A percentile compares a stretch with the other conserved stretches of the same genome.
These are phyloP conservation scores for Acyrthosiphon pisum DNA, from an alignment of 1,140 invertebrate species.

Conservation along the genomic window DNA sequence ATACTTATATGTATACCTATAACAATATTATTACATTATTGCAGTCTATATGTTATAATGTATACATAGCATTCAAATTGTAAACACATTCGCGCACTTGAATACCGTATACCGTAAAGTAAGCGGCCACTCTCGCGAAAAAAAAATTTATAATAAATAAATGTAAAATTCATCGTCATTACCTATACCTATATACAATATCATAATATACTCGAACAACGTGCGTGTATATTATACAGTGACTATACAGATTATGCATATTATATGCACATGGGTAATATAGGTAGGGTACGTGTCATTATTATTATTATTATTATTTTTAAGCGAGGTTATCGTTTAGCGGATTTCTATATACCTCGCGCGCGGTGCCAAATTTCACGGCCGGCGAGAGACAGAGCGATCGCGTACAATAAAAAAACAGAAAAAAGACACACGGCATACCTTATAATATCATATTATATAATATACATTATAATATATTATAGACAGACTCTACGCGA, in stretches of 20 bases:
- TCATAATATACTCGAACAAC: neutral
- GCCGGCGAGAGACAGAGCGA: neutral
- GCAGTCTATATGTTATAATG: neutral
- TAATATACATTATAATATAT: neutral
- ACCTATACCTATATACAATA: neutral
- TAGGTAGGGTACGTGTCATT: neutral
- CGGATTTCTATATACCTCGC: neutral
- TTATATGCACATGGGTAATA: neutral
- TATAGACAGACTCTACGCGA: neutral
- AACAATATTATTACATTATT: neutral
- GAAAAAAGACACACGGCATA: neutral
- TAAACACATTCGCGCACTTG: neutral
- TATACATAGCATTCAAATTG: neutral
- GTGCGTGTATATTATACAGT: neutral
- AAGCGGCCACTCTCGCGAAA: neutral
- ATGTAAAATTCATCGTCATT: too few species aligned
- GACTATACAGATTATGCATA: neutral
- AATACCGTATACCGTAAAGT: neutral
- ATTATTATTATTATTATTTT: neutral
- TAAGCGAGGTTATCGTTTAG: neutral
- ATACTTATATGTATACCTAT: neutral
- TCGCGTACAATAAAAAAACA: neutral
- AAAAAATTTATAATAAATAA: neutral
- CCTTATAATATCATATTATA: neutral
- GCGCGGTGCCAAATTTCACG: constrained; percentile 21